These are phyloP conservation scores for Lucinisca nassula DNA, from an alignment of 2,888 invertebrate species.

Conservation along the genomic window DNA sequence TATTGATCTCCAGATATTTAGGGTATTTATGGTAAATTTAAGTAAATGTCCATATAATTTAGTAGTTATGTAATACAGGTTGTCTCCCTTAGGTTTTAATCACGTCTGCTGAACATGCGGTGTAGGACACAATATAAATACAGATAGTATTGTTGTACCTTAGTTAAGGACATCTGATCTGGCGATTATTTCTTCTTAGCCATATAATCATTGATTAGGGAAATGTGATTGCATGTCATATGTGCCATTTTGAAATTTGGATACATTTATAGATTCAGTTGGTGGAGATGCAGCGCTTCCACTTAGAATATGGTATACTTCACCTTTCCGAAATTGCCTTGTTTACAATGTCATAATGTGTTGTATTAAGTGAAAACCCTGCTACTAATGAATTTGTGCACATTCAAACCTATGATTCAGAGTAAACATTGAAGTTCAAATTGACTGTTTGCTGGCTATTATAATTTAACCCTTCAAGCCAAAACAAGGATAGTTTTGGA, in stretches of 20 bases:
- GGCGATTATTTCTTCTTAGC: not conserved
- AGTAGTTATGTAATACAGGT: no score
- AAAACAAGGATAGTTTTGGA: no score
- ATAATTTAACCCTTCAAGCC: no score
- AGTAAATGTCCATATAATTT: no score
- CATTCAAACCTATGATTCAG: no score
- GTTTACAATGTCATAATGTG: not conserved
- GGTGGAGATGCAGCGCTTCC: not conserved
- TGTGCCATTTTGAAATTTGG: not conserved
- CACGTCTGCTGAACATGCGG: conserved; percentile 1
- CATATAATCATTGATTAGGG: not conserved
- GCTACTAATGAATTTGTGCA: no score
- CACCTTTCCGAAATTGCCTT: not conserved
- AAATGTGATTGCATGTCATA: not conserved
- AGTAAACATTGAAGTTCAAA: no score
- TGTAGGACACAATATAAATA: not conserved
- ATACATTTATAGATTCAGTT: not conserved
- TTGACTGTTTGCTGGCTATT: no score
- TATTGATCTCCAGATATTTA: no score
- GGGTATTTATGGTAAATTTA: no score
- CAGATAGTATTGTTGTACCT: not conserved
- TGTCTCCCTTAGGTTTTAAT: not conserved
- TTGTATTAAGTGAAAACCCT: no score
- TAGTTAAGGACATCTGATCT: conserved; percentile 6
- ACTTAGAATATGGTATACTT: not conserved